Base-by-base conservation (phyloP, 2,888 invertebrate species). In the Chymomyza caudatula region DNA sequence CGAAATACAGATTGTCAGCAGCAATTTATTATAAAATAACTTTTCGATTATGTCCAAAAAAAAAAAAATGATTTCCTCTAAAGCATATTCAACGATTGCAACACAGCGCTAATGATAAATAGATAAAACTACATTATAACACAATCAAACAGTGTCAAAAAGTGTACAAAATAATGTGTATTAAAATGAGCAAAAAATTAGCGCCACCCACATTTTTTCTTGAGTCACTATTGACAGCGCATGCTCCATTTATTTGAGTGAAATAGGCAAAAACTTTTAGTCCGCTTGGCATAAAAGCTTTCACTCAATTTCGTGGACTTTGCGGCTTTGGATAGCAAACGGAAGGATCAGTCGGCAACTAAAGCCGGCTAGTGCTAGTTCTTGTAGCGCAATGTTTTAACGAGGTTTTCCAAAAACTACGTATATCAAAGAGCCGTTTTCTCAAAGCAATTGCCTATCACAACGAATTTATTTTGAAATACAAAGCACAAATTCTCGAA, bases 191-290 rank as follows among this genome's bases (percentile, higher is more conserved):
- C 5, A 51, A 20, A 3, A 55, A 71, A 67, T 85, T 85, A 78
- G 80, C 83, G 63, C 80, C 80, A 80, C 80, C 80, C 80, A 83
- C 80, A 79, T 70, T 67, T 53, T 51, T 70, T 67, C 49, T 51
- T 65, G 80, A 78, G 69, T n/a, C 6, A 53, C 22, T 17, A 51
- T 49, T 6, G 53, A 55, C 44, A 5, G 22, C 77, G 73, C 85
- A 70, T 73, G 77, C 80, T 83, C 71, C 8, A 2, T 53, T 8
- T 8, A n/a, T 37, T 63, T 64, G 76, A 71, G 63, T 67, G 37
- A 47, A 51, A 0, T 51, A 52, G 47, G 1, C 2, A 0, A 19
- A 13, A 69, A 73, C 73, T 73, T 73, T 73, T 44, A 69, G 73
- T 73, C 64, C 65, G 43, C 11, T 37, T 37, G 29, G 2, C 29